Conservation (phyloP, 2,888 invertebrate genomes). For the Lysandra coridon region DNA sequence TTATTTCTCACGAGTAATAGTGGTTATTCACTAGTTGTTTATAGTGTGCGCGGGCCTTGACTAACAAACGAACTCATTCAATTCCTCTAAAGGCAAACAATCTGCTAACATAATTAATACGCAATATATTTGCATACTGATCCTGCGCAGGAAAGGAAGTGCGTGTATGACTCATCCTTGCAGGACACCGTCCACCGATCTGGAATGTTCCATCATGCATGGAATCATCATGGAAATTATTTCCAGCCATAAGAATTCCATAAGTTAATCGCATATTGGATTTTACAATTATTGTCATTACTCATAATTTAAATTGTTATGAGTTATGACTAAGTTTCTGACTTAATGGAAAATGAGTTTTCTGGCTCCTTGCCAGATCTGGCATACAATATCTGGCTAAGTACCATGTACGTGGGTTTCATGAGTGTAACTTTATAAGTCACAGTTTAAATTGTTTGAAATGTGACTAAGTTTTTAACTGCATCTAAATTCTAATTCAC, state of each 20-base stretch:
- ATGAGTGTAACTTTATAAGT: background rate
- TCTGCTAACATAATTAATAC: conserved; percentile 13
- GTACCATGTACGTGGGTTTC: background rate
- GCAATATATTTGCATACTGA: background rate
- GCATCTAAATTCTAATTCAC: background rate
- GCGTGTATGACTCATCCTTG: conserved; percentile 9
- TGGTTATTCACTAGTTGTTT: background rate
- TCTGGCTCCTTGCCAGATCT: too few relatives aligned
- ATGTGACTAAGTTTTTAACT: conserved; percentile 3
- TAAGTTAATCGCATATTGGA: background rate
- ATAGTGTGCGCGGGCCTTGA: background rate
- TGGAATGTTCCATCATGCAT: background rate
- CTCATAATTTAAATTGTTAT: too few relatives aligned
- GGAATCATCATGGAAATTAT: background rate
- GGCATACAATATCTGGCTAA: too few relatives aligned
- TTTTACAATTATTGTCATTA: too few relatives aligned
- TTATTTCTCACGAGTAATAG: too few relatives aligned
- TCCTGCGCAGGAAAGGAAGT: background rate
- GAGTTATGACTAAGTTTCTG: too few relatives aligned
- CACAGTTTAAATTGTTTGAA: background rate
- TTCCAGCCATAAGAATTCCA: background rate
- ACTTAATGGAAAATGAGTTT: too few relatives aligned
- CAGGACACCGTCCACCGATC: background rate
- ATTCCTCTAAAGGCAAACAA: background rate
- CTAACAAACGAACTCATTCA: background rate